Conservation (phyloP, 2,113 vertebrate species). For the Raja brachyura region DNA sequence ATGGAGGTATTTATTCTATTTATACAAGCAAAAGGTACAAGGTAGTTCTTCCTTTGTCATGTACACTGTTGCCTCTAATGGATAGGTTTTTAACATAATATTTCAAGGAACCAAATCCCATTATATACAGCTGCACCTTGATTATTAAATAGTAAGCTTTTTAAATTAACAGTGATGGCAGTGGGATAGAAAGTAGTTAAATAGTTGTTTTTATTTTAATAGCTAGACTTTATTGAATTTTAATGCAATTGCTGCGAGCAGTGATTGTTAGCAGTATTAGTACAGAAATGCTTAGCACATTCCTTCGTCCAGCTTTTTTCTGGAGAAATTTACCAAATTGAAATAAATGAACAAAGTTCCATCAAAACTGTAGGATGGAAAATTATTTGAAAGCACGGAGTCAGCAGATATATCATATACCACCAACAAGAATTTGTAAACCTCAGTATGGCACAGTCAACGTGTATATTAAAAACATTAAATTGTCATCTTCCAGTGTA, state of each 20-base stretch:
- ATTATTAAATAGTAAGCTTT: neutral
- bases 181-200: neutral
- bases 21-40: neutral
- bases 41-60: neutral
- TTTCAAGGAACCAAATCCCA: neutral
- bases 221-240: neutral
- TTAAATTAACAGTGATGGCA: slow-evolving; percentile 5
- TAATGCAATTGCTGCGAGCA: neutral
- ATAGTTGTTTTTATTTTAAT: neutral
- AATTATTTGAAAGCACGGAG: neutral
- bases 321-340: neutral
- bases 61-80: slow-evolving; percentile 1
- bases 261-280: neutral
- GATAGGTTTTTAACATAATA: neutral
- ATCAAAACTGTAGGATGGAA: neutral
- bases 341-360: neutral
- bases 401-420: neutral
- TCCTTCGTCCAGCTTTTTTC: neutral
- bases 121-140: neutral
- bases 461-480: neutral
- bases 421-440: neutral
- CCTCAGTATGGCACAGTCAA: neutral
- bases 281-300: slow-evolving; percentile 1
- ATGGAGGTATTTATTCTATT: neutral
- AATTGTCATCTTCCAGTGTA: neutral